A percentile compares a stretch with the other conserved stretches of the same genome.
These are phyloP conservation scores for Andrena fulva DNA, from an alignment of 2,888 invertebrate genomes.

Conservation along the genomic window DNA sequence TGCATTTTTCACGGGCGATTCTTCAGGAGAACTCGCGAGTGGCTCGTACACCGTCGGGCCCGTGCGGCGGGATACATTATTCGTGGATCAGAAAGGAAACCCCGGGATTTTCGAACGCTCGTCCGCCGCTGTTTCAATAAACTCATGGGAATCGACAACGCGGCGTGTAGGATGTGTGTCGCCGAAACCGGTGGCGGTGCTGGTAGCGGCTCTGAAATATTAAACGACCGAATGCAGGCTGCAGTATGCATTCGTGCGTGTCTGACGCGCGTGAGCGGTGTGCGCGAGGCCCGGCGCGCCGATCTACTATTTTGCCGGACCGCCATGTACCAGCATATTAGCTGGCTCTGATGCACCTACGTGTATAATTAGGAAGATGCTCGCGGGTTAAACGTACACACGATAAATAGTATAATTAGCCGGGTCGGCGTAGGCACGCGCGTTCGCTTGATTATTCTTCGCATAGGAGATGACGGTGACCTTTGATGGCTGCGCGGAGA, in stretches of 20 bases:
- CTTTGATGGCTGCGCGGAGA: slow-evolving; percentile 19
- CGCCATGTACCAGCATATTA: slow-evolving; percentile 59
- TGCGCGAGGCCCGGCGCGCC: neutral
- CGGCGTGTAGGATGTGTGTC: slow-evolving; percentile 67
- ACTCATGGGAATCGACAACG: slow-evolving; percentile 78
- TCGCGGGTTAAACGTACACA: slow-evolving; percentile 32
- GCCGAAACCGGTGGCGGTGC: slow-evolving; percentile 49
- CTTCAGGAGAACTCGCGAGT: slow-evolving; percentile 12
- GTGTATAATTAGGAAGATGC: slow-evolving; percentile 49
- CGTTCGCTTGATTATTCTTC: slow-evolving; percentile 43
- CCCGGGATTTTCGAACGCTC: slow-evolving; percentile 60
- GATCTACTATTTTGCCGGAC: slow-evolving; percentile 52
- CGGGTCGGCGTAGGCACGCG: slow-evolving; percentile 63
- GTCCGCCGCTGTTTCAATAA: slow-evolving; percentile 74
- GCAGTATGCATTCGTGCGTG: slow-evolving; percentile 39
- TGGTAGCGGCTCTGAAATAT: slow-evolving; percentile 75
- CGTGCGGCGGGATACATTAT: slow-evolving; percentile 43
- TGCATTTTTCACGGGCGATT: slow-evolving; percentile 44
- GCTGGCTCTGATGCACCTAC: slow-evolving; percentile 30
- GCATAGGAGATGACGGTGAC: neutral
- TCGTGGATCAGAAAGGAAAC: slow-evolving; percentile 44
- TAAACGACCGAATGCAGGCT: slow-evolving; percentile 70
- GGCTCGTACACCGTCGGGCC: neutral
- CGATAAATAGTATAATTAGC: slow-evolving; percentile 78
- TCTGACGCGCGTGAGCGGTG: slow-evolving; percentile 3